phyloP scores from a whole-genome alignment of 2,113 vertebrate genomes.

The Atrichornis clamosus region DNA sequence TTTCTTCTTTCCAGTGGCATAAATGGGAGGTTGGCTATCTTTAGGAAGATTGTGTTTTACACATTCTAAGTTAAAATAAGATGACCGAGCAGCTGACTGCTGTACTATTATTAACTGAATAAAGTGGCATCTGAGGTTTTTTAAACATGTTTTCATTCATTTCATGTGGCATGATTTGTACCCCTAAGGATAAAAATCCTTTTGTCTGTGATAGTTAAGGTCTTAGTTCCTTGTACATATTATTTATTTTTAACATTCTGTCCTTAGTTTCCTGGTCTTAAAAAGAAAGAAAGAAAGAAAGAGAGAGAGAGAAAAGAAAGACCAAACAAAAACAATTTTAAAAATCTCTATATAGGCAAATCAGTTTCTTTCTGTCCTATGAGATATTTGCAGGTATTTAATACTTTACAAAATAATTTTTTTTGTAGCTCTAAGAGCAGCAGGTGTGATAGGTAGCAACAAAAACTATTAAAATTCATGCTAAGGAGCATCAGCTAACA shows the following conservation, averaged over 20 bases:
- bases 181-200: background rate
- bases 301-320: background rate
- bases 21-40: background rate
- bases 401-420: background rate
- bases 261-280: background rate
- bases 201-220: background rate
- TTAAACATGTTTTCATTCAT: background rate
- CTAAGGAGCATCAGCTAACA: background rate
- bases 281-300: background rate
- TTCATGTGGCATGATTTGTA: background rate
- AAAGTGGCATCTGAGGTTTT: background rate
- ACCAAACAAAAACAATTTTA: background rate
- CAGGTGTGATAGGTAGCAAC: background rate
- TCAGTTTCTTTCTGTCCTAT: background rate
- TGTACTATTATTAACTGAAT: background rate
- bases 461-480: background rate
- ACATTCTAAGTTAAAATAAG: background rate
- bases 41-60: background rate
- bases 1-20: conserved; percentile 4
- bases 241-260: background rate
- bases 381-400: background rate
- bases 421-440: background rate
- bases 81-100: background rate
- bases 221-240: background rate
- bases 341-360: background rate